Evolutionary conservation across 2,797 vertebrate genomes (phyloP), one percentile per base, ranked within the genome.

Genomic region (Notoglanidium macrostoma): DNA sequence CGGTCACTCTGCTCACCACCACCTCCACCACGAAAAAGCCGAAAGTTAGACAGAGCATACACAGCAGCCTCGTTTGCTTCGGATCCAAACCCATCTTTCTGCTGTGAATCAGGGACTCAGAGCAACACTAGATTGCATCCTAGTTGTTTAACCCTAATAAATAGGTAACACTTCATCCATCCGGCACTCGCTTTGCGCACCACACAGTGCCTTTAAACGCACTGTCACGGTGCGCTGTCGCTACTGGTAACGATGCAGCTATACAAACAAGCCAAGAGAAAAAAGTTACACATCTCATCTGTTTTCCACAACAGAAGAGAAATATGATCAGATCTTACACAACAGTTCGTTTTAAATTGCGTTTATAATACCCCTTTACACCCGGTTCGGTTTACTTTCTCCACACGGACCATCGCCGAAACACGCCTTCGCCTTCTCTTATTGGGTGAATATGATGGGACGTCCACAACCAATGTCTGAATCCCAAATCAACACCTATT

Each of bases 21-120:
- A 97, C 95, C 93, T 97, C 96, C 92, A 96, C 93, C 89, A 97
- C 94, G 93, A 97, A 96, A 94, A 96, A 97, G 65, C 94, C 90
- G 93, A 96, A 96, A 91, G 96, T 97, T 90, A 97, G 93, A 83
- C 92, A 90, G 90, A 97, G 92, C 96, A 97, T 97, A 90, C 96
- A 96, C 70, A 96, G 84, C 92, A 97, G 94, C 90, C 96, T 94
- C 87, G 91, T 93, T 49, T 95, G 95, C 90, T 92, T 95, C 61
- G 92, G 91, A 84, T 91, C 94, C 91, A 94, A 94, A 92, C 93
- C 94, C 92, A 92, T 92, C 9, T 70, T 88, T 81, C 15, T 15
- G 72, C 19, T 49, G 0, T 63, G 15, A 19, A n/a, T 29, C 11
- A 46, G 35, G 11, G 12, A 5, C 26, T 61, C 21, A 70, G 57